A percentile compares a stretch with the other conserved stretches of the same genome.
Conservation (phyloP, 2,113 vertebrate species). For the Pluvialis apricaria region DNA sequence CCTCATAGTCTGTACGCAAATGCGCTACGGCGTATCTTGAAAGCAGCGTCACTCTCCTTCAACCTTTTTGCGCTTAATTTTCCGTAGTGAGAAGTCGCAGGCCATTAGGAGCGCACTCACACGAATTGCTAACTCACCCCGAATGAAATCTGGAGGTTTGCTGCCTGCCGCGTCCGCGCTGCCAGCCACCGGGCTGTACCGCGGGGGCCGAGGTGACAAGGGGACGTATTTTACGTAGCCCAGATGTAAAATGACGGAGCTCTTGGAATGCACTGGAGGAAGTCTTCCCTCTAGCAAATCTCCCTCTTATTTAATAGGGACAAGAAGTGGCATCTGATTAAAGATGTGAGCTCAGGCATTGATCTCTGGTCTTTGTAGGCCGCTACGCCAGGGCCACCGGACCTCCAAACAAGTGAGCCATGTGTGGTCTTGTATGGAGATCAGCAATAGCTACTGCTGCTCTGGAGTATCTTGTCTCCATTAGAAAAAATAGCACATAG, state of each 20-base stretch:
- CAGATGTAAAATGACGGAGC: not conserved
- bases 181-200: rapidly evolving
- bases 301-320: not conserved
- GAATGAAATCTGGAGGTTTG: not conserved
- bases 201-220: rapidly evolving
- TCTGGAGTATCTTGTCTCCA: not conserved
- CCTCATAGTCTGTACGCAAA: not conserved
- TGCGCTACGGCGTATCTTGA: rapidly evolving
- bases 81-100: not conserved
- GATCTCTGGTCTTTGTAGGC: not conserved
- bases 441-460: not conserved
- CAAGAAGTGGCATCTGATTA: not conserved
- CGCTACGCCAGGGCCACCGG: not conserved
- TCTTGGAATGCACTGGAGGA: not conserved
- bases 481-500: not conserved
- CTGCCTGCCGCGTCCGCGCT: not conserved
- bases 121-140: not conserved
- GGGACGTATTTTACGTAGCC: not conserved
- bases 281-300: not conserved
- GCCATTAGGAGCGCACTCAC: not conserved
- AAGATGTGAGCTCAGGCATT: not conserved
- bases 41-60: not conserved
- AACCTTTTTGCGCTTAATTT: not conserved
- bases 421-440: not conserved
- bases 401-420: not conserved